These are phyloP conservation scores for Drosophila acutilabella DNA, from an alignment of 2,888 invertebrate genomes.

Conservation along the genomic window DNA sequence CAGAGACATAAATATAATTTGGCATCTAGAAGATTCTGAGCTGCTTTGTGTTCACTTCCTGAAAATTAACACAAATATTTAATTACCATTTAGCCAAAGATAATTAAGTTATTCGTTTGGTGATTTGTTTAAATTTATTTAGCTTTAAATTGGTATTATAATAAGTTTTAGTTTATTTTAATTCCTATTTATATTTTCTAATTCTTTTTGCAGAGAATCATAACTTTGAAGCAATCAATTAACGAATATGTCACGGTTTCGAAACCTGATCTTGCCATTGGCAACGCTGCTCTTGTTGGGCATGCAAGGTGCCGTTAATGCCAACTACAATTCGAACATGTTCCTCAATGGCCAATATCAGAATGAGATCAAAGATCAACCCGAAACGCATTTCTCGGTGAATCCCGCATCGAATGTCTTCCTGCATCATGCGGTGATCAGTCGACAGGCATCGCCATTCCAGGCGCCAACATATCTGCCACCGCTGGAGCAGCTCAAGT, in stretches of 20 bases:
- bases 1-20: conserved; percentile 6
- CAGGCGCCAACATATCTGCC: conserved; percentile 82
- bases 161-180: not conserved
- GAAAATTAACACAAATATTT: not conserved
- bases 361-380: conserved; percentile 72
- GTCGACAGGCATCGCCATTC: conserved; percentile 82
- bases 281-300: conserved; percentile 59
- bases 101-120: not conserved
- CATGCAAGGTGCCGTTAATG: conserved; percentile 37
- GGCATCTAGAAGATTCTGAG: conserved; percentile 5
- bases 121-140: not conserved
- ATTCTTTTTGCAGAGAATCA: not conserved
- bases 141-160: not conserved
- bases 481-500: conserved; percentile 78
- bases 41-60: not conserved
- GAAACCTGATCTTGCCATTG: conserved; percentile 60
- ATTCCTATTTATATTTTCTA: not conserved
- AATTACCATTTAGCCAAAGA: not conserved
- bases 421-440: conserved; percentile 82
- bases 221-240: conserved; percentile 15
- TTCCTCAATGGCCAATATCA: conserved; percentile 83
- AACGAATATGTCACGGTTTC: conserved; percentile 65
- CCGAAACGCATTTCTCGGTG: conserved; percentile 67
- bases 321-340: conserved; percentile 79
- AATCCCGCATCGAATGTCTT: conserved; percentile 80